Conservation (phyloP, 2,113 vertebrate species). For the Paracanthobrama guichenoti region DNA sequence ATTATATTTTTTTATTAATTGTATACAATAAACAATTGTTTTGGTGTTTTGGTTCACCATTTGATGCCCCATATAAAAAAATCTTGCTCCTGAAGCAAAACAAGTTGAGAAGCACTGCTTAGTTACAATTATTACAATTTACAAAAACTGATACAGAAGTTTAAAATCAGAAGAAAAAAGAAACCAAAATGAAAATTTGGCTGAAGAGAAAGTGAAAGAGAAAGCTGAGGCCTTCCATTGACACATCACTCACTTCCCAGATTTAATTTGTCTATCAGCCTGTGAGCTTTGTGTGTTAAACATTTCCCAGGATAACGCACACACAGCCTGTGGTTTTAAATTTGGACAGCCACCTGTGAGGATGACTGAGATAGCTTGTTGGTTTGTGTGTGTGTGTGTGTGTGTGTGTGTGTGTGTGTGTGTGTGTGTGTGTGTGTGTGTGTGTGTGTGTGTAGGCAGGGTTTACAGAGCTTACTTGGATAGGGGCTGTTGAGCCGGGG, state of each 20-base stretch:
- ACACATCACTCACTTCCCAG: constrained; percentile 38
- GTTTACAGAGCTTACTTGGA: constrained; percentile 56
- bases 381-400: background rate
- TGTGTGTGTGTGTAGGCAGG: background rate
- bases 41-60: background rate
- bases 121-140: background rate
- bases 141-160: background rate
- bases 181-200: background rate
- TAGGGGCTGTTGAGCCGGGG: constrained; percentile 47
- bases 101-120: background rate
- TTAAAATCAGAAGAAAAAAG: background rate
- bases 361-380: constrained; percentile 50
- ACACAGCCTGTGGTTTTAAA: constrained; percentile 41
- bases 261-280: constrained; percentile 48
- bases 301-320: constrained; percentile 49
- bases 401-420: constrained; percentile 30
- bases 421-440: constrained; percentile 21
- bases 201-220: constrained; percentile 8
- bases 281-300: constrained; percentile 40
- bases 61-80: background rate
- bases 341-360: constrained; percentile 61
- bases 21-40: background rate
- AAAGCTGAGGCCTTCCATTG: constrained; percentile 2
- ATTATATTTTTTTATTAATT: no score
- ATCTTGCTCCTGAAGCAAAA: background rate